Evolutionary conservation across 2,888 invertebrate genomes (phyloP).

Genomic region (Drepana falcataria): DNA sequence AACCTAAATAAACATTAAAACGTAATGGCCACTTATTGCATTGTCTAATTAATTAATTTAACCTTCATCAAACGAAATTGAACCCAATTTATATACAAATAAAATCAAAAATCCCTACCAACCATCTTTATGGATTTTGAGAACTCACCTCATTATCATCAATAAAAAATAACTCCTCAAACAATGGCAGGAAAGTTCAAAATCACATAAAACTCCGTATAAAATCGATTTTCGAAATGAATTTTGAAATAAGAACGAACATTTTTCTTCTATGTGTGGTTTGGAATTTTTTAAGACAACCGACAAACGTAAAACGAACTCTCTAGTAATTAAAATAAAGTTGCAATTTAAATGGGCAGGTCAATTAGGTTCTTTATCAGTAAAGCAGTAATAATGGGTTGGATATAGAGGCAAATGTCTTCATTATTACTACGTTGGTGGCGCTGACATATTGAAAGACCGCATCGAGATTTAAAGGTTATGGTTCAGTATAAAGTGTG

Average conservation of each 20-base stretch:
- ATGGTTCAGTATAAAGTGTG: neutral
- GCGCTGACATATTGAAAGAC: constrained; percentile 16
- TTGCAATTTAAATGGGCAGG: constrained; percentile 2
- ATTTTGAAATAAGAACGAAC: neutral
- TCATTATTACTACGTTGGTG: constrained; percentile 65
- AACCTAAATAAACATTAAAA: constrained; percentile 26
- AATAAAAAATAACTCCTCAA: neutral
- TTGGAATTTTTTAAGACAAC: constrained; percentile 12
- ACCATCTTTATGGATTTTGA: neutral
- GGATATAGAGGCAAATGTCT: constrained; percentile 59
- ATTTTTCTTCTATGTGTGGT: neutral
- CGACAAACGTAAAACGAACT: constrained; percentile 3
- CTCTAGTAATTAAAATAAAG: neutral
- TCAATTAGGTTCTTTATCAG: constrained; percentile 35
- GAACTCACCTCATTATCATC: neutral
- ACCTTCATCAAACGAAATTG: constrained; percentile 10
- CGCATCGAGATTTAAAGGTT: neutral
- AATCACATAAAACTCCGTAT: neutral
- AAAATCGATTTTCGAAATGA: constrained; percentile 4
- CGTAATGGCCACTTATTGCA: constrained; percentile 26
- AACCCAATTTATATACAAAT: constrained; percentile 2
- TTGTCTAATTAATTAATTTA: constrained; percentile 19
- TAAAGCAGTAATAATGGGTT: constrained; percentile 42
- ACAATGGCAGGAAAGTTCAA: neutral
- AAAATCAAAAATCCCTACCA: neutral